Conservation (phyloP, 30 jellyfish, hydroid and myxozoan species). For the Catostylus mosaicus region DNA sequence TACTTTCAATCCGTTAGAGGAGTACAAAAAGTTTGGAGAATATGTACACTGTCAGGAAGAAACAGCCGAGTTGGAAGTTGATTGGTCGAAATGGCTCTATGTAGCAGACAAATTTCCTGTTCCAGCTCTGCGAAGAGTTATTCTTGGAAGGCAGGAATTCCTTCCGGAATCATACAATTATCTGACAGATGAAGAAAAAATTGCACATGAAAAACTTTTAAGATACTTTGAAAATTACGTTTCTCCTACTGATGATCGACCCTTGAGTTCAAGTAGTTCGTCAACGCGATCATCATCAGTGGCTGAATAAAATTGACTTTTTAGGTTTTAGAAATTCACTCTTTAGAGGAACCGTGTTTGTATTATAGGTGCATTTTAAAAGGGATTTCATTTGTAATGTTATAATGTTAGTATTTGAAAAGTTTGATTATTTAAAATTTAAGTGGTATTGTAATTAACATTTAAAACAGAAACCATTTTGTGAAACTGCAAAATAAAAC, state of each 20-base stretch:
- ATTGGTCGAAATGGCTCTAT: constrained; percentile 47
- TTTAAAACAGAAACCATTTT: too few relatives aligned
- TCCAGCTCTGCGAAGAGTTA: constrained; percentile 18
- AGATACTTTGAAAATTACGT: constrained; percentile 30
- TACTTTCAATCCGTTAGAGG: constrained; percentile 25
- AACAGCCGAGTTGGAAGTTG: constrained; percentile 3
- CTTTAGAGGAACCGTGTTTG: too few relatives aligned
- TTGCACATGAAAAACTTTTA: constrained; percentile 59
- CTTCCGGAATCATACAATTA: constrained; percentile 51
- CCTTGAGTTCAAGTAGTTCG: constrained; percentile 40
- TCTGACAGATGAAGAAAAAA: constrained; percentile 58
- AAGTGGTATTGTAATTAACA: too few relatives aligned
- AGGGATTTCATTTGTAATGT: too few relatives aligned
- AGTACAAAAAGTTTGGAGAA: constrained; percentile 48
- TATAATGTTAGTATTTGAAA: too few relatives aligned
- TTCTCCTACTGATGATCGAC: constrained; percentile 22
- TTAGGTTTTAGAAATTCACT: too few relatives aligned
- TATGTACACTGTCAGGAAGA: constrained; percentile 47
- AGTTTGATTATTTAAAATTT: too few relatives aligned
- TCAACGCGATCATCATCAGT: constrained; percentile 40
- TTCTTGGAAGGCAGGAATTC: constrained; percentile 59
- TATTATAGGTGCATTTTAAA: too few relatives aligned
- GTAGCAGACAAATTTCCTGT: constrained; percentile 18
- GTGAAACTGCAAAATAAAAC: too few relatives aligned
- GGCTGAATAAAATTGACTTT: too few relatives aligned